A percentile compares a stretch with the other conserved stretches of the same genome.
phyloP scores from a whole-genome alignment of 2,113 vertebrate species.

The Scomber colias region DNA sequence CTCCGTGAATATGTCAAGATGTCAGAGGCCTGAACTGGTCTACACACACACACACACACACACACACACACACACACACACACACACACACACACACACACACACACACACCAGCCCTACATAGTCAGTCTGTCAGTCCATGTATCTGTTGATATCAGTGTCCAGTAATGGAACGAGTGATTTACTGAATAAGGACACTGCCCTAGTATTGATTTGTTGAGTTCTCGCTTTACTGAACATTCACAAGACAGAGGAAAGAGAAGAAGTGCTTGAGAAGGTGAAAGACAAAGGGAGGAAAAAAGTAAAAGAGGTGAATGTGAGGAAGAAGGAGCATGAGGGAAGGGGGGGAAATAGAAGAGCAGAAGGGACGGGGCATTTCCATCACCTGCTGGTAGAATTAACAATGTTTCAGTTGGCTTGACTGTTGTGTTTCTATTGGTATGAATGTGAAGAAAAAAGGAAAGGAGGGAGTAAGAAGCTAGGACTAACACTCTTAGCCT shows the following conservation, averaged over 20 bases:
- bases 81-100: slow-evolving; percentile 7
- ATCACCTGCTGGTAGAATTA: too few relatives aligned
- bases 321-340: not conserved
- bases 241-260: slow-evolving; percentile 31
- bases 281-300: slow-evolving; percentile 5
- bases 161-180: slow-evolving; percentile 65
- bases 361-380: not conserved
- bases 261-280: slow-evolving; percentile 13
- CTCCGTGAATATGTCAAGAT: slow-evolving; percentile 57
- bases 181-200: slow-evolving; percentile 52
- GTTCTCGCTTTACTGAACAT: slow-evolving; percentile 51
- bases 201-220: slow-evolving; percentile 55
- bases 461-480: not conserved
- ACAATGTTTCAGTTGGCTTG: too few relatives aligned
- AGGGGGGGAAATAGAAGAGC: not conserved
- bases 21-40: slow-evolving; percentile 21
- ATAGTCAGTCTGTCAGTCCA: slow-evolving; percentile 55
- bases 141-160: slow-evolving; percentile 67
- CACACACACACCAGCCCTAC: slow-evolving; percentile 16
- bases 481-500: too few relatives aligned
- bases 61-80: slow-evolving; percentile 23
- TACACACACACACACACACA: slow-evolving; percentile 9
- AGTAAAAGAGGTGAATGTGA: not conserved
- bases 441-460: not conserved
- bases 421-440: not conserved